These are phyloP conservation scores for Hypsibius dujardini DNA, from an alignment of 1,140 invertebrate species.

Conservation along the genomic window DNA sequence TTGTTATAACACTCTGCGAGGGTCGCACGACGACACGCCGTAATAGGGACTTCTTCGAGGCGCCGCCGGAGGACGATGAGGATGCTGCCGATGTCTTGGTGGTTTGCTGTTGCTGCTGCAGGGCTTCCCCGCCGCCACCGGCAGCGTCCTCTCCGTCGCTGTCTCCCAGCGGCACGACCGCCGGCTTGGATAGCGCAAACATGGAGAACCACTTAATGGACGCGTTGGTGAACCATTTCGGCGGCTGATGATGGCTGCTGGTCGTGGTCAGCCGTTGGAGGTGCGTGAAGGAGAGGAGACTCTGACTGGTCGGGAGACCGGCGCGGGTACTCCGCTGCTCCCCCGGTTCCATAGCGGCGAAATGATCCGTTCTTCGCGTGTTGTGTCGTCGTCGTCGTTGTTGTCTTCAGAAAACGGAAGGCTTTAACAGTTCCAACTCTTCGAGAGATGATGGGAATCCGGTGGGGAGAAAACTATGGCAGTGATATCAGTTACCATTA, in stretches of 20 bases:
- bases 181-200: background rate
- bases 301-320: background rate
- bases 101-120: background rate
- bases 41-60: background rate
- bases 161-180: background rate
- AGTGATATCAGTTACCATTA: too few species aligned
- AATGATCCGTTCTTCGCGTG: too few species aligned
- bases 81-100: too few species aligned
- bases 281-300: background rate
- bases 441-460: too few species aligned
- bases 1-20: background rate
- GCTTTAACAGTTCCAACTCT: too few species aligned
- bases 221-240: conserved; percentile 10
- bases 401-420: too few species aligned
- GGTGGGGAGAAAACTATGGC: too few species aligned
- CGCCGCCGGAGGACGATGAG: too few species aligned
- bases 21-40: background rate
- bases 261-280: background rate
- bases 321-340: background rate
- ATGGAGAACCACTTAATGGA: conserved; percentile 6
- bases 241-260: background rate
- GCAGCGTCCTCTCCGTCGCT: background rate
- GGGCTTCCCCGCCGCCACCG: background rate
- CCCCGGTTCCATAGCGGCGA: background rate
- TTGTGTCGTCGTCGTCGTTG: too few species aligned